Base-by-base conservation (phyloP, 2,888 invertebrate genomes). In the Ornithoptera alexandrae region DNA sequence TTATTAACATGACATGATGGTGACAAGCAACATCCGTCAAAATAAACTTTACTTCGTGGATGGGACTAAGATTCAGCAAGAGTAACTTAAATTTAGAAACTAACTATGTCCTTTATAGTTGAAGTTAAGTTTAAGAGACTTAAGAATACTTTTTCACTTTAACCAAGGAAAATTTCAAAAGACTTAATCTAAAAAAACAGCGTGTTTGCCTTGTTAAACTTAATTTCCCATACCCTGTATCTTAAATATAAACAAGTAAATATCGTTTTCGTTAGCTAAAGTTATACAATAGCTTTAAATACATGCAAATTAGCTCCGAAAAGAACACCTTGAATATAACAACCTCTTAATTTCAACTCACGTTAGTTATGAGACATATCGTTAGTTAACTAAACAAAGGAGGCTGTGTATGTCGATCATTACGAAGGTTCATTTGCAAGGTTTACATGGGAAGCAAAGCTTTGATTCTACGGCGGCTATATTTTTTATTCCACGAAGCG, bases 341-440 rank as follows among this genome's bases (percentile, higher is more conserved):
- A 79, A 79, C 80, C 74, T 72, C 79, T 80, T 71, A 71, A 30
- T 84, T 78, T 71, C 78, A 79, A 74, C 70, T 74, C 75, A 62
- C 65, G 70, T 70, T 73, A 62, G 63, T 67, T 65, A 63, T 62
- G 64, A 67, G 62, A 69, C 69, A 67, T 72, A 72, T 75, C 74
- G 74, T 72, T 74, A 68, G 63, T 70, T 68, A 65, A 60, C 36
- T 36, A 62, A 71, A 63, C 65, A 53, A 67, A 72, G 69, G 65
- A 74, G 72, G 74, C 69, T 72, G 66, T 69, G 68, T 67, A 71
- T 67, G 62, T 61, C 72, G 69, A 70, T 60, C 64, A 67, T 72
- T 70, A 62, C 8, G 39, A 39, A 39, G 39, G 39, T 39, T 39
- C 39, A 70, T 63, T 68, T 68, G 22, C 62, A 67, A 67, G 67